Evolutionary conservation across 1,140 invertebrate species (phyloP).

Genomic region (Drosophila persimilis): DNA sequence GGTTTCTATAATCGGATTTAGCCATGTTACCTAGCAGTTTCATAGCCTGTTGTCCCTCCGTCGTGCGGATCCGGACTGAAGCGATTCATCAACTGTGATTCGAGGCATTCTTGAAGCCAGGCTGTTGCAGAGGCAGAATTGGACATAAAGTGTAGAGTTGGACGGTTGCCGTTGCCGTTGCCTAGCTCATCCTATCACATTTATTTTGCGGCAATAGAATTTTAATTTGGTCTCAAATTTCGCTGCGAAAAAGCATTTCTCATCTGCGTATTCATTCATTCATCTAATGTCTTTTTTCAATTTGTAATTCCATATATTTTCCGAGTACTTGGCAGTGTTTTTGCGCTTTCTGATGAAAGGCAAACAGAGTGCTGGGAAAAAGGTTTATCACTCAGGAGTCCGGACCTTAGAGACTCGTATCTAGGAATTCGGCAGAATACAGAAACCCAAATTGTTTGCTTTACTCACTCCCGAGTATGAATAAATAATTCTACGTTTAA

Average conservation of each 20-base stretch:
- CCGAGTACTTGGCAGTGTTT: slow-evolving; percentile 23
- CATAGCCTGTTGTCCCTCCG: neutral
- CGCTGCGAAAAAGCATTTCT: too few relatives aligned
- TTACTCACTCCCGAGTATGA: slow-evolving; percentile 18
- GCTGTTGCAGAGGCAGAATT: too few relatives aligned
- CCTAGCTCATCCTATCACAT: too few relatives aligned
- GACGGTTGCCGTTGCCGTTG: too few relatives aligned
- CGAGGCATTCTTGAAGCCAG: too few relatives aligned
- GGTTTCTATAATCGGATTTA: slow-evolving; percentile 59
- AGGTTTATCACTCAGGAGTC: slow-evolving; percentile 2
- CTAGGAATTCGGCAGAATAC: slow-evolving; percentile 17
- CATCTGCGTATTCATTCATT: neutral
- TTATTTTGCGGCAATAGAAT: too few relatives aligned
- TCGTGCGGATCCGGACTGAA: neutral
- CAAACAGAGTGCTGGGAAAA: slow-evolving; percentile 14
- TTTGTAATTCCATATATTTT: slow-evolving; percentile 32
- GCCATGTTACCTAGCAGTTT: slow-evolving; percentile 12
- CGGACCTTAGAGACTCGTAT: neutral
- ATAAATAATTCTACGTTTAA: slow-evolving; percentile 47
- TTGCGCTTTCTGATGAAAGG: slow-evolving; percentile 19
- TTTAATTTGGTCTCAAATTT: too few relatives aligned
- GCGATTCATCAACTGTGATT: neutral
- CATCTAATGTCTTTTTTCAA: slow-evolving; percentile 18
- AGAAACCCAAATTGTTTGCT: slow-evolving; percentile 30
- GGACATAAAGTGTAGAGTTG: too few relatives aligned